Conservation (phyloP, 2,797 vertebrate species). For the Darevskia nairensis region DNA sequence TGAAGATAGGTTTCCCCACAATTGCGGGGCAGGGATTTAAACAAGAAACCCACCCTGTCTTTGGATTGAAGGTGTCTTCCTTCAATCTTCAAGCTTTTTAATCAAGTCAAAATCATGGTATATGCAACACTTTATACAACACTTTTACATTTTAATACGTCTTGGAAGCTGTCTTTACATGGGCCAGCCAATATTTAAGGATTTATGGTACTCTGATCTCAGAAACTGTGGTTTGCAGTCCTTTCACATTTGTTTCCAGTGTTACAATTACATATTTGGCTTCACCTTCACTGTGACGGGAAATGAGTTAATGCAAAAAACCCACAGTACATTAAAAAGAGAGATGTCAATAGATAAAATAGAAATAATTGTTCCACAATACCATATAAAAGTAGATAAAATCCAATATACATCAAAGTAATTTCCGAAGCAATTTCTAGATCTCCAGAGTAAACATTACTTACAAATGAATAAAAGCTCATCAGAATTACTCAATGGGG, state of each 20-base stretch:
- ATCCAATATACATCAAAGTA: constrained; percentile 72
- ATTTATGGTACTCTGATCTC: constrained; percentile 58
- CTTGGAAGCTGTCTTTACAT: constrained; percentile 52
- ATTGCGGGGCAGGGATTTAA: background rate
- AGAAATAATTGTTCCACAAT: constrained; percentile 71
- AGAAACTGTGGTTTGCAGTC: constrained; percentile 54
- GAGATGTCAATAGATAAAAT: constrained; percentile 55
- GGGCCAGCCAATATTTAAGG: constrained; percentile 35
- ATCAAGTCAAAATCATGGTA: background rate
- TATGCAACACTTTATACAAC: background rate
- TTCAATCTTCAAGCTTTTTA: background rate
- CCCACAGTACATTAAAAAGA: constrained; percentile 63
- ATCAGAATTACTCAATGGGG: constrained; percentile 54
- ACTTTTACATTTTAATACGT: constrained; percentile 50
- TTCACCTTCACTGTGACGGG: constrained; percentile 41
- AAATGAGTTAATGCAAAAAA: constrained; percentile 68
- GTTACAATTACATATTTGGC: constrained; percentile 58
- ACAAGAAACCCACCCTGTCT: background rate
- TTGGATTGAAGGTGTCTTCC: background rate
- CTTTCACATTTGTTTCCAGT: constrained; percentile 47
- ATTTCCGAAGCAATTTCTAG: constrained; percentile 76
- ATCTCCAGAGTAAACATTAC: constrained; percentile 67
- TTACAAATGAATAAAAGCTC: constrained; percentile 57
- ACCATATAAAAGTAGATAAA: constrained; percentile 71
- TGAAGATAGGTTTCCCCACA: background rate